phyloP scores from a whole-genome alignment of 2,113 vertebrate species.

The Synchiropus splendidus region DNA sequence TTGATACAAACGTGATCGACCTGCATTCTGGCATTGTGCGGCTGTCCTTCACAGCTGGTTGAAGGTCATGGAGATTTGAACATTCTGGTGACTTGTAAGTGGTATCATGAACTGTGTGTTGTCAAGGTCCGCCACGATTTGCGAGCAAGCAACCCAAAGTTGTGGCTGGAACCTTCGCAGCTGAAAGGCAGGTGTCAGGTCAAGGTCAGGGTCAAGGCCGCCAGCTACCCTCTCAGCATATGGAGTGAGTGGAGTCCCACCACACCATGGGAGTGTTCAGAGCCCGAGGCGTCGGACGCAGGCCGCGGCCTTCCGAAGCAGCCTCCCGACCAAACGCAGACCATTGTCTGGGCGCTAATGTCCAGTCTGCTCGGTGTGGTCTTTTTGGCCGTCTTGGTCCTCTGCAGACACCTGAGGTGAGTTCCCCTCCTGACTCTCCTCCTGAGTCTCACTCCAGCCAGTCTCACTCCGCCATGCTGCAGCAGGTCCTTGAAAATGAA shows the following conservation, averaged over 20 bases:
- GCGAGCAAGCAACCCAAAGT: rapidly evolving
- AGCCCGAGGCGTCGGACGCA: neutral
- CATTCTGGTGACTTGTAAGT: too few relatives aligned
- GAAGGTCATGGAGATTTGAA: too few relatives aligned
- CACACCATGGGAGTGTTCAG: neutral
- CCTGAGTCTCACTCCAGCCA: neutral
- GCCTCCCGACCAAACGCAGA: neutral
- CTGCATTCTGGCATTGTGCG: too few relatives aligned
- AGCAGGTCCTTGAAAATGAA: constrained; percentile 33
- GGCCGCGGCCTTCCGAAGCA: too few relatives aligned
- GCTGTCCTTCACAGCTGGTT: too few relatives aligned
- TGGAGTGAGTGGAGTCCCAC: constrained; percentile 67
- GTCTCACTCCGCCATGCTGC: neutral
- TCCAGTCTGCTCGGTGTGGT: neutral
- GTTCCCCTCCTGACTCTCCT: neutral
- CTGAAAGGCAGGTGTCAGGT: constrained; percentile 18
- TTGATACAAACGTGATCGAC: too few relatives aligned
- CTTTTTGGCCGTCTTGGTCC: neutral
- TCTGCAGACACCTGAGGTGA: neutral
- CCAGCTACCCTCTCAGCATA: rapidly evolving
- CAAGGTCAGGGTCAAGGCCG: constrained; percentile 46
- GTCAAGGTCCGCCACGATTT: neutral
- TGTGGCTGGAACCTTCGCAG: neutral
- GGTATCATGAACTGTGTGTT: neutral
- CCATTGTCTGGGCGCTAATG: neutral